Conservation (phyloP, 2,797 vertebrate genomes). For the Myiotriccus ornatus region DNA sequence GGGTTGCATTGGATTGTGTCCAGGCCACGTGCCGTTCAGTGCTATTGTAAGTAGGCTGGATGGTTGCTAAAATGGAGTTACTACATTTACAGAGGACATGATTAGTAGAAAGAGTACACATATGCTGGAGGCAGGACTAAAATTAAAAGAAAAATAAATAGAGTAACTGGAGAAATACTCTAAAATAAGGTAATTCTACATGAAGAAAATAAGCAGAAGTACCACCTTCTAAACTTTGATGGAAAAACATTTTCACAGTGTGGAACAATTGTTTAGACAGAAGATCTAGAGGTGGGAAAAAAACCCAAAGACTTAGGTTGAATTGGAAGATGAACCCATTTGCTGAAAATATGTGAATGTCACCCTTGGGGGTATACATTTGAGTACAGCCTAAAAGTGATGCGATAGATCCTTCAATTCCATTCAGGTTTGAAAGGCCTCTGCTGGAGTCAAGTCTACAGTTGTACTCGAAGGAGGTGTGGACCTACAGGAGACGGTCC, state of each 20-base stretch:
- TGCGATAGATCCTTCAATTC: neutral
- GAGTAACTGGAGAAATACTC: neutral
- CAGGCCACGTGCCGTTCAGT: neutral
- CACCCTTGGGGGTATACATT: neutral
- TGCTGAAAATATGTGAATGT: neutral
- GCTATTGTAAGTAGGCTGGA: neutral
- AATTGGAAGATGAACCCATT: accelerated
- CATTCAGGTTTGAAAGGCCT: neutral
- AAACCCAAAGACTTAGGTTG: neutral
- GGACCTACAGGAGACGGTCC: neutral
- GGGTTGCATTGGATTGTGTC: neutral
- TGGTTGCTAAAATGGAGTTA: neutral
- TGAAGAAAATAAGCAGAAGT: neutral
- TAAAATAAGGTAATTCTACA: neutral
- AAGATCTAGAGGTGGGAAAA: neutral
- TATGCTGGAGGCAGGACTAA: neutral
- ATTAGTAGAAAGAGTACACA: neutral
- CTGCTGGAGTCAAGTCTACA: neutral
- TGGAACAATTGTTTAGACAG: neutral
- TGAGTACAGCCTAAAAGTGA: neutral
- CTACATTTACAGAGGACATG: neutral
- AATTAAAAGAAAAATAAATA: neutral
- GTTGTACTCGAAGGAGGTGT: neutral
- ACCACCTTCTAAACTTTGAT: neutral
- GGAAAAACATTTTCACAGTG: neutral